Conservation (phyloP, 1,140 invertebrate genomes). For the Ips nitidus region DNA sequence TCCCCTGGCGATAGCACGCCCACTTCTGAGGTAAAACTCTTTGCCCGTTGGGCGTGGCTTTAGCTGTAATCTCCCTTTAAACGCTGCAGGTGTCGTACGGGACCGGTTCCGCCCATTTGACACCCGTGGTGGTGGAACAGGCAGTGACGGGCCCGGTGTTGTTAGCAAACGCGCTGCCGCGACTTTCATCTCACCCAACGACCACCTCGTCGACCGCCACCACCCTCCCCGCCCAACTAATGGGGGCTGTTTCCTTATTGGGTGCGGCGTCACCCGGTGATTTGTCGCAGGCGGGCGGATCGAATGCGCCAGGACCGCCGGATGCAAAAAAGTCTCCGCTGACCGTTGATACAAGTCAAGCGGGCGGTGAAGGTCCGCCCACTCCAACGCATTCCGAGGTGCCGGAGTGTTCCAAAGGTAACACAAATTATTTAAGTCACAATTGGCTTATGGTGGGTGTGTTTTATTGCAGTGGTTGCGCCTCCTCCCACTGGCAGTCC, state of each 20-base stretch:
- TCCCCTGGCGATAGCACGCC: conserved; percentile 82
- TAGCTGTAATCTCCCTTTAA: not conserved
- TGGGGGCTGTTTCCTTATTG: conserved; percentile 32
- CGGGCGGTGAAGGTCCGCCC: conserved; percentile 61
- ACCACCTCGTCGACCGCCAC: conserved; percentile 51
- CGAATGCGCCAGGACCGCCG: conserved; percentile 61
- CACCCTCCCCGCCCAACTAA: conserved; percentile 56
- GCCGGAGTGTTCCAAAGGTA: conserved; percentile 60
- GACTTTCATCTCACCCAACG: conserved; percentile 61
- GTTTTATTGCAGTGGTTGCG: conserved; percentile 10
- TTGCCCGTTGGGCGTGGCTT: not conserved
- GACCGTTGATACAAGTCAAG: conserved; percentile 56
- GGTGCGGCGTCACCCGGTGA: conserved; percentile 48
- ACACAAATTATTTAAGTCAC: conserved; percentile 7
- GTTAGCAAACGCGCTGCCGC: conserved; percentile 69
- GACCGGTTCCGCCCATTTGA: conserved; percentile 44
- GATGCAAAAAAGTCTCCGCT: conserved; percentile 39
- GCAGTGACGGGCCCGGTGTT: conserved; percentile 57
- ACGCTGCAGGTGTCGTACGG: conserved; percentile 44
- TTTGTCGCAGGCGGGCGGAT: conserved; percentile 48
- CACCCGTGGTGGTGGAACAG: conserved; percentile 37
- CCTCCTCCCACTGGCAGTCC: conserved; percentile 31
- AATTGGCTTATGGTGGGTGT: not conserved
- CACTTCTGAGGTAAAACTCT: conserved; percentile 63
- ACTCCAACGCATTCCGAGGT: conserved; percentile 72